Evolutionary conservation across 2,888 invertebrate genomes (phyloP), one percentile per base, ranked within the genome.

Genomic region (Coleophora flavipennella): DNA sequence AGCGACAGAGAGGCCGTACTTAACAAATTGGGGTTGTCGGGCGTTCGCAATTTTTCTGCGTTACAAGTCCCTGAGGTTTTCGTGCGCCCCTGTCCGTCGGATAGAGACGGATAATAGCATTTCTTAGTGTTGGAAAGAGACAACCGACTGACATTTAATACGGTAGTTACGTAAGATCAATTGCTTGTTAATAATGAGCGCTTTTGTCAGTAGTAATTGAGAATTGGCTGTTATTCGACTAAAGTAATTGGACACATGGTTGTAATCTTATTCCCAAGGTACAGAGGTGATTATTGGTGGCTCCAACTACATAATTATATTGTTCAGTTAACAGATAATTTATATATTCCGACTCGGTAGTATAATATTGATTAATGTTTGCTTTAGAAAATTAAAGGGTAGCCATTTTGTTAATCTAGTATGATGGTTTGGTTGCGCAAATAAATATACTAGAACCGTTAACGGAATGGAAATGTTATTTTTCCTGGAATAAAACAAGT

Each of bases 21-120:
- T n/a, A 50, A 66, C 67, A 74, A 74, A 72, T 68, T 72, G 68
- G 67, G 67, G 68, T 66, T 54, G 72, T 62, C 59, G 57, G 53
- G 51, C 55, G 51, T 56, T 61, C 59, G 67, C 63, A 61, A 65
- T 63, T 67, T 67, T 66, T 62, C 53, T 56, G 52, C 51, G 51
- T 53, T 51, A 53, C 49, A 39, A 33, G 27, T 37, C 40, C 36
- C 33, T 31, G 28, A 14, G 31, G 26, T 43, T 20, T 20, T 20
- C 20, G 20, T 20, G 3, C 12, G 14, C 33, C 35, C 9, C 25
- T 27, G 29, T 28, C 29, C 26, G 36, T 13, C 13, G 13, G 36
- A 36, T 6, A 29, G 31, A 13, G n/a, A 33, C 9, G 34, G 13
- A 33, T 31, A 29, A n/a, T 29, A 29, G 2, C 1, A 4, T 29